Percentiles rank a stretch among this genome's conserved stretches.
Conservation (phyloP, 2,797 vertebrate genomes). For the Rousettus madagascariensis region DNA sequence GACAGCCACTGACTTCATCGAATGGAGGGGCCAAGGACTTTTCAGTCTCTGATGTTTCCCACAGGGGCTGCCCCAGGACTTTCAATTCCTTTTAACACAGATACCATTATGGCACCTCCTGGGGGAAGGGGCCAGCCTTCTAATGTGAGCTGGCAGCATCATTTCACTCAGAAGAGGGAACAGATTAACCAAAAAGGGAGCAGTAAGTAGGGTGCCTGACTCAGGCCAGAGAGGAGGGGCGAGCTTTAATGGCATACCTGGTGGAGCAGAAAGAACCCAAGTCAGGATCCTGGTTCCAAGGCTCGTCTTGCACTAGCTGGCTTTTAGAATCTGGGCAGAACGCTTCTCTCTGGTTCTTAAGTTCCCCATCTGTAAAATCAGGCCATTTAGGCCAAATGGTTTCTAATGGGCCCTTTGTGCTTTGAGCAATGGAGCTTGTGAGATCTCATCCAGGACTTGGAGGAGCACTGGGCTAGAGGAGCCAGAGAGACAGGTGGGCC, state of each 20-base stretch:
- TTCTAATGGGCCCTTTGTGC: background rate
- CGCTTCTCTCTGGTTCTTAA: background rate
- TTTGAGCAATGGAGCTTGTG: background rate
- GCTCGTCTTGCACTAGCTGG: accelerated
- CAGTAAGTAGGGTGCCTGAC: accelerated
- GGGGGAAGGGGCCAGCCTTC: background rate
- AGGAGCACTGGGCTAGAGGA: background rate
- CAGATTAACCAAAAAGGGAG: too few species aligned
- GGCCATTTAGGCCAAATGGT: background rate
- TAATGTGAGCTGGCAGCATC: accelerated
- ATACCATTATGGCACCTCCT: background rate
- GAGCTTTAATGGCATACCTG: accelerated
- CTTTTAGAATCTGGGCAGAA: background rate
- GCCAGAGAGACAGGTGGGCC: background rate
- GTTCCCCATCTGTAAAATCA: background rate
- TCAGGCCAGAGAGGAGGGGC: background rate
- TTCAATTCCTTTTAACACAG: background rate
- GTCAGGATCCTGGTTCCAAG: background rate
- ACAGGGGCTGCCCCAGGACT: background rate
- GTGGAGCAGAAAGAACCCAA: background rate
- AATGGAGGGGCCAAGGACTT: background rate
- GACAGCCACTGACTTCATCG: background rate
- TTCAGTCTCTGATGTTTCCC: background rate
- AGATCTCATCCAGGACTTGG: background rate
- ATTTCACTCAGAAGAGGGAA: background rate